Base-by-base conservation (phyloP, 2,113 vertebrate species). In the Catharus minimus region DNA sequence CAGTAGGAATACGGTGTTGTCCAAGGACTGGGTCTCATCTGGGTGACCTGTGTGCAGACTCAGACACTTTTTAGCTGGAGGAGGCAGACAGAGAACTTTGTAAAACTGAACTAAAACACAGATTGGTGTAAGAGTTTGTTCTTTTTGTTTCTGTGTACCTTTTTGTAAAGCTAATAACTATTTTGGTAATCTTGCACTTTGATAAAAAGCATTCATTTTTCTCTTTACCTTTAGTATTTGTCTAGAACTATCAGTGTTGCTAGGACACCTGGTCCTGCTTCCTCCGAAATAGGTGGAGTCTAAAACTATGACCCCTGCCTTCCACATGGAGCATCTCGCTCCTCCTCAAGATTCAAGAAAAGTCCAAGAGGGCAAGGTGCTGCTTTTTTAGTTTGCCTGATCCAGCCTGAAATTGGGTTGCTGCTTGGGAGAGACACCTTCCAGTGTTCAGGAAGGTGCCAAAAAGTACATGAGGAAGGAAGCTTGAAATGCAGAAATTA, bases 291-390 rank as follows among this genome's bases (percentile, higher is more conserved):
- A 72, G 56, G 23, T 15, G 23, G 50, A 58, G 30, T 75, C 39
- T 78, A 8, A 55, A 72, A 32, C 33, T 50, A 7, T 41, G 39
- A 15, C 26, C 19, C 22, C 19, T 79, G 62, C 33, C 36, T 77
- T 44, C 36, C 9, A 13, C 15, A 49, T 27, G 43, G 21, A 57
- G 16, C 13, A 10, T 56, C 21, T 80, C 0, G 0, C 13, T 17
- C 10, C 17, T 52, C 21, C 78, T 16, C 27, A 61, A 61, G 47
- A 62, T 66, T 38, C 30, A 69, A 47, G 47, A 38, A 60, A 65
- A 65, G 24, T 28, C 66, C 9, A 3, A 39, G 39, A 16, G 36
- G 18, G 18, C 72, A 55, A 39, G 12, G 28, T 78, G 27, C 50
- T 82, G 5, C 62, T 67, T 61, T 0, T 0, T 62, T 74, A 49